Evolutionary conservation across 2,113 vertebrate species (phyloP).

Genomic region (Scalopus aquaticus): DNA sequence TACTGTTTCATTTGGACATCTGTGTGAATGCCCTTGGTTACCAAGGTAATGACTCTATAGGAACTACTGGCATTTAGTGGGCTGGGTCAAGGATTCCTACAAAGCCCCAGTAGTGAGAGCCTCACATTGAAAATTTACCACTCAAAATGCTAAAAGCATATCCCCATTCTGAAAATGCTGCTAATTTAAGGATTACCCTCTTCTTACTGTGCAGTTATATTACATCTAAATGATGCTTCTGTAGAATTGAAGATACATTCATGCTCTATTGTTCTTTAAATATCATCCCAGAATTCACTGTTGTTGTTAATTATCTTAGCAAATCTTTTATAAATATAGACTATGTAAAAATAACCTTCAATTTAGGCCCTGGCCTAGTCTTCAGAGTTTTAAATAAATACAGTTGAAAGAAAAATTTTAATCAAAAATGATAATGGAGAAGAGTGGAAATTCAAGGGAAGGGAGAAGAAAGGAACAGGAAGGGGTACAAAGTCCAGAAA

Average conservation of each 20-base stretch:
- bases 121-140: constrained; percentile 12
- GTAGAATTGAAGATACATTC: background rate
- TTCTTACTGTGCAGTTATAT: background rate
- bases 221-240: background rate
- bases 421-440: background rate
- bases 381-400: constrained; percentile 21
- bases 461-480: background rate
- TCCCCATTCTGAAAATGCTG: background rate
- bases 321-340: constrained; percentile 20
- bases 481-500: background rate
- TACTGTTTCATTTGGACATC: background rate
- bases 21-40: background rate
- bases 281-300: constrained; percentile 10
- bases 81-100: background rate
- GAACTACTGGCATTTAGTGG: background rate
- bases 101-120: background rate
- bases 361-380: background rate
- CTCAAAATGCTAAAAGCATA: background rate
- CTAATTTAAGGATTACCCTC: background rate
- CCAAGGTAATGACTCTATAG: background rate
- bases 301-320: constrained; percentile 6
- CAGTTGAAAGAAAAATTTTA: constrained; percentile 1
- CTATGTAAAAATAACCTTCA: constrained; percentile 37
- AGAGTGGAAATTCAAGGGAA: background rate
- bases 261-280: constrained; percentile 26